Evolutionary conservation across 2,113 vertebrate genomes (phyloP), one percentile per base, ranked within the genome.

Genomic region (Eurystomus gularis): DNA sequence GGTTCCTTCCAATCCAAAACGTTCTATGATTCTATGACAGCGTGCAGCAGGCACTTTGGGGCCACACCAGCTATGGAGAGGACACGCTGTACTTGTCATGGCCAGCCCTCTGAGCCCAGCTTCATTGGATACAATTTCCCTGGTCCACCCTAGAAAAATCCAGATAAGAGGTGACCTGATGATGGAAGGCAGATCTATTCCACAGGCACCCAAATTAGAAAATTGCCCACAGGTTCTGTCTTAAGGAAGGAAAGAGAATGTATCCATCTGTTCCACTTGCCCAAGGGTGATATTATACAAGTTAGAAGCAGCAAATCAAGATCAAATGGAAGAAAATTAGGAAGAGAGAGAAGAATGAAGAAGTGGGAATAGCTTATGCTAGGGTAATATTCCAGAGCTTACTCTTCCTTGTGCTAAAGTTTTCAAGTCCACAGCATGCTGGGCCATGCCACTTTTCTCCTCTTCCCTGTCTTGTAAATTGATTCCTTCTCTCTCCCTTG

Each of bases 271-370:
- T 33, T 90, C 64, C 46, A 4, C 9, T 66, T 23, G 71, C 92
- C 76, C 79, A 82, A 44, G 82, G 82, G 52, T 66, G 76, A 58
- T 88, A 90, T 93, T 80, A 86, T 92, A 20, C 62, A 40, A 83
- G 19, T 40, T 83, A 91, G 82, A 83, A 77, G 86, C 42, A 81
- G 55, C 25, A 84, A 92, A 73, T 52, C 66, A 39, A 49, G 86
- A 95, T 97, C 88, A 95, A 96, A 95, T 26, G 37, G 51, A 70
- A 42, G 28, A 90, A 93, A 93, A 88, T 55, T 7, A 64, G 46
- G 61, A 73, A 80, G 90, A 83, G 51, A 78, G 46, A 93, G 62
- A 51, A 90, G 62, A 95, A 95, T 3, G 4, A 80, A 82, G 91
- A 70, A 92, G 15, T 51, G 72, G 88, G 94, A 92, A 75, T 86